Evolutionary conservation across 2,888 invertebrate genomes (phyloP).

Genomic region (Calameuta pallipes): DNA sequence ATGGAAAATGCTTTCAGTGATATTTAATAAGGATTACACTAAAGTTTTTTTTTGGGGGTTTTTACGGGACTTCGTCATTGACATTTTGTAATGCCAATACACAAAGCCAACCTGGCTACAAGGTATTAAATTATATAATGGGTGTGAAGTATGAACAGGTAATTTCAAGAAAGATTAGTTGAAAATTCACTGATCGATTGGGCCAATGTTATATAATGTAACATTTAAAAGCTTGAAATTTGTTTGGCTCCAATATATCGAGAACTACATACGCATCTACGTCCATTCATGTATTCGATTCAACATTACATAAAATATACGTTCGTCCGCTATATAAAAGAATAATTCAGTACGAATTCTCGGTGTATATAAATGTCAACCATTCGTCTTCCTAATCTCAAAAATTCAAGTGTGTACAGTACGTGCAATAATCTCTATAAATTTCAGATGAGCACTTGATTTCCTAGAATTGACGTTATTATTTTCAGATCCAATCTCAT

Average conservation of each 20-base stretch:
- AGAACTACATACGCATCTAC: not conserved
- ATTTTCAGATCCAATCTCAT: not conserved
- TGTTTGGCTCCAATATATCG: not conserved
- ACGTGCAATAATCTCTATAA: not conserved
- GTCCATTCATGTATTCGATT: not conserved
- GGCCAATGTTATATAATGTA: too few relatives aligned
- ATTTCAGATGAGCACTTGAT: not conserved
- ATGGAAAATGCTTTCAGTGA: not conserved
- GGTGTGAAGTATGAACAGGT: not conserved
- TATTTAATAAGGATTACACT: not conserved
- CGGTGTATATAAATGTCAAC: not conserved
- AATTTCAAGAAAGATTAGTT: not conserved
- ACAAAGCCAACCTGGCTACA: not conserved
- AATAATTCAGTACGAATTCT: not conserved
- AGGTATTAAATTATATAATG: not conserved
- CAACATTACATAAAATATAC: not conserved
- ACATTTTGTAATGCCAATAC: not conserved
- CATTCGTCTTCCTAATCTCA: not conserved
- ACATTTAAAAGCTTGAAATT: not conserved
- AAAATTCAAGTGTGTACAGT: not conserved
- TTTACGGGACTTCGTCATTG: not conserved
- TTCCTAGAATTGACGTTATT: not conserved
- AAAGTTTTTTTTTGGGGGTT: not conserved
- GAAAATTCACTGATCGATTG: not conserved
- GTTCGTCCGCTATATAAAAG: not conserved